Percentiles rank a stretch among this genome's conserved stretches.
phyloP scores from a whole-genome alignment of 2,888 invertebrate genomes.

The Ctena decussata region DNA sequence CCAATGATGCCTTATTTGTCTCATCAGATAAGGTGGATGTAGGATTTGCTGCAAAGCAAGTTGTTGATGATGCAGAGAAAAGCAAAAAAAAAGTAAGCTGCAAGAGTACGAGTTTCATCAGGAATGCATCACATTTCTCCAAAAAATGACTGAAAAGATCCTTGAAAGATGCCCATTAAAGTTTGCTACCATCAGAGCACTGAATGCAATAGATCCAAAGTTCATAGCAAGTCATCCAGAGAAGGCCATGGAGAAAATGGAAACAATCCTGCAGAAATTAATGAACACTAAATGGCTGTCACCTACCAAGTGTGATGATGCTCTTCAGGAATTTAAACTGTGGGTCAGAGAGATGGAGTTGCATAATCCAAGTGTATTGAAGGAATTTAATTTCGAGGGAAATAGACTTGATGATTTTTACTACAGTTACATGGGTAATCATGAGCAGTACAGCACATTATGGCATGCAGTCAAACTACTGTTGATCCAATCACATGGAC shows the following conservation, averaged over 20 bases:
- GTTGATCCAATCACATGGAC: constrained; percentile 48
- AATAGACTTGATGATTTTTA: constrained; percentile 40
- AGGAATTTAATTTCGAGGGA: constrained; percentile 6
- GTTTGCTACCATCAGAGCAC: constrained; percentile 20
- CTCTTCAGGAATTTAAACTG: constrained; percentile 32
- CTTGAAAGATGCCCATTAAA: constrained; percentile 26
- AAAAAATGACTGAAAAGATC: constrained; percentile 19
- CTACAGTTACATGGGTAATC: neutral
- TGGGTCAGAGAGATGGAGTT: constrained; percentile 37
- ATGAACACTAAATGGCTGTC: constrained; percentile 18
- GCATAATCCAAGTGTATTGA: constrained; percentile 5
- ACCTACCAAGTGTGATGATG: constrained; percentile 28
- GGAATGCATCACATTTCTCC: constrained; percentile 26
- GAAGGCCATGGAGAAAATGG: constrained; percentile 31
- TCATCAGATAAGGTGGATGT: constrained; percentile 27
- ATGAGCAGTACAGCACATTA: constrained; percentile 17
- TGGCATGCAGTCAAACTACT: constrained; percentile 25
- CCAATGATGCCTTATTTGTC: constrained; percentile 29
- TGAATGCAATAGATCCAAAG: constrained; percentile 25
- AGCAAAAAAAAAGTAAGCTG: constrained; percentile 35
- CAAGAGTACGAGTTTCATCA: constrained; percentile 32
- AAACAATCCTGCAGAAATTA: constrained; percentile 28
- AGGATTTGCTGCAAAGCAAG: constrained; percentile 39
- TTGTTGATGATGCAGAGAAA: constrained; percentile 13
- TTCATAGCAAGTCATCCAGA: constrained; percentile 27